Evolutionary conservation across 92 coral and sea anemone genomes (phyloP), one percentile per base, ranked within the genome.

Genomic region (Hydrozoanthus gracilis): DNA sequence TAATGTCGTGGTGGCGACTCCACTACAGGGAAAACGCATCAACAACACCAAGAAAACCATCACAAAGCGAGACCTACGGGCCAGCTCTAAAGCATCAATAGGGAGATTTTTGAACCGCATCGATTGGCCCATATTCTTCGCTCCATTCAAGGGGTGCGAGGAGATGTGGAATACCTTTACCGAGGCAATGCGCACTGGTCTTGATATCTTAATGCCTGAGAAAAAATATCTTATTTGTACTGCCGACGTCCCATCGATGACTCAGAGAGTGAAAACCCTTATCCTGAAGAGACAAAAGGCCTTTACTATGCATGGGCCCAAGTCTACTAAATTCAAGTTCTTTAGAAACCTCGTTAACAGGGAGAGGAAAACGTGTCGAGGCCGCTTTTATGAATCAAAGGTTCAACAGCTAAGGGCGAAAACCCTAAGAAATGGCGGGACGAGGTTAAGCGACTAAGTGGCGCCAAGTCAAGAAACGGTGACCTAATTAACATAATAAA

Each of bases 361-460:
- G 69, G 86, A 89, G 69, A 84, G 89, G 76, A 89, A 89, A 84
- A 86, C 46, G 7, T 89, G 89, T 47, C 70, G 72, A 52, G 73
- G 83, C 44, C 76, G 75, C 17, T 83, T 48, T 77, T 89, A 89
- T 44, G 76, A 89, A 84, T 84, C 86, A 27, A 76, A 84, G 51
- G 86, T 84, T 44, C 86, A 89, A 84, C 92, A 89, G 47, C 79
- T 89, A 86, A 84, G 67, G 67, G 67, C 67, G 4, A 60, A 4
- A 60, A 2, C 67, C 67, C 67, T 60, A 60, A 60, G 67, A 60
- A 60, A 11, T 60, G 8, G 66, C 14, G 66, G 66, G 66, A 60
- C n/a, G 66, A 60, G 6, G 67, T 60, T 11, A 60, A 60, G 67
- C 13, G 3, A 17, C 67, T 60, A 11, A 60, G 67, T 60, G 16